Evolutionary conservation across 2,888 invertebrate genomes (phyloP), one percentile per base, ranked within the genome.

Genomic region (Pherbina coryleti): DNA sequence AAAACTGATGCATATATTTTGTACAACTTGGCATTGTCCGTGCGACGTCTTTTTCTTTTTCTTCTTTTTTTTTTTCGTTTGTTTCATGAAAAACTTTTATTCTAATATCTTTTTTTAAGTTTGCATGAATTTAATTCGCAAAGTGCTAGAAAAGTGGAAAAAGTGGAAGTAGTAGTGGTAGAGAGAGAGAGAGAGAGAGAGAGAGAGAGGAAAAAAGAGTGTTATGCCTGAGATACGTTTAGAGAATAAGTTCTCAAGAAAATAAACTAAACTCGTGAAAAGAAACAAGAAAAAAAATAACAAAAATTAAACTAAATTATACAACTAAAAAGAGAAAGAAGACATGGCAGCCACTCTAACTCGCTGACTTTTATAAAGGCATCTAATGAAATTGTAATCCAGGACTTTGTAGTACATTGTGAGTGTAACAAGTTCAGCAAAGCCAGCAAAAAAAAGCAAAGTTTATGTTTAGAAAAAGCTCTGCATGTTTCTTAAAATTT

Each of bases 351-450:
- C 55, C 3, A 3, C 53, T 22, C 19, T 7, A 37, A 34, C 66
- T 31, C 22, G 14, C 19, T 44, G 67, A 28, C 67, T 25, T 44
- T 66, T 49, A 67, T 14, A 57, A 31, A 71, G 57, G 71, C 57
- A 57, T 34, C 71, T 55, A 71, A 73, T 73, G 44, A 73, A 73
- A 73, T 60, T 73, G 25, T 44, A 60, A 60, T 62, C 62, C 62
- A 28, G 28, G 62, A 17, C 25, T 22, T 62, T 28, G 14, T 44
- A 44, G 11, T 44, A 44, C 7, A 44, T 14, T 11, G 44, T 14
- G 11, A 44, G 11, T 44, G 44, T 44, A 44, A 44, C 14, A 44
- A 44, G 44, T 44, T 44, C 44, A 44, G 44, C 44, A 44, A 44
- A 44, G 14, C 44, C 14, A 44, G 5, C 8, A 8, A 37, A 37